phyloP scores from a whole-genome alignment of 2,888 invertebrate species.

The Drosophila hamatofila region DNA sequence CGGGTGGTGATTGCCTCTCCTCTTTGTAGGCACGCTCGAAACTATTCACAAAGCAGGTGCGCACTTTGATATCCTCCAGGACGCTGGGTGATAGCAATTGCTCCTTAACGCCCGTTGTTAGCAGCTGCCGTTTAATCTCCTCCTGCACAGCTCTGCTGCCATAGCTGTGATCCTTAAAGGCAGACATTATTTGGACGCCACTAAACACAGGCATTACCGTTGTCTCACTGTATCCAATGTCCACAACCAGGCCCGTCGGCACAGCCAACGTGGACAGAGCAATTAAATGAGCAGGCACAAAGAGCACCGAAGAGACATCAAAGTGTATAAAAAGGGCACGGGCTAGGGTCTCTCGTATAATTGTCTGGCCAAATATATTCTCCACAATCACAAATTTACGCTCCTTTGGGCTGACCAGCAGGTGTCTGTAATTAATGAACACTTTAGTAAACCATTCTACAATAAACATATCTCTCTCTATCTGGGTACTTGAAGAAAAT shows the following conservation, averaged over 20 bases:
- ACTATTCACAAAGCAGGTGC: slow-evolving; percentile 95
- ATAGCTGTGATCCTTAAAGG: slow-evolving; percentile 93
- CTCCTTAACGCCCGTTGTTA: slow-evolving; percentile 85
- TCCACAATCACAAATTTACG: slow-evolving; percentile 96
- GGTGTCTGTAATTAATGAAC: slow-evolving; percentile 87
- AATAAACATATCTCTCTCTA: not conserved
- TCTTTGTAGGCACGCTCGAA: slow-evolving; percentile 87
- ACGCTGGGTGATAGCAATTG: slow-evolving; percentile 86
- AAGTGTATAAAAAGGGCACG: slow-evolving; percentile 96
- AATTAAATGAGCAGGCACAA: slow-evolving; percentile 94
- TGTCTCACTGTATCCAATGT: slow-evolving; percentile 95
- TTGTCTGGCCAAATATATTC: slow-evolving; percentile 92
- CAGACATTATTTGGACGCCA: slow-evolving; percentile 93
- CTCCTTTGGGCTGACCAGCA: slow-evolving; percentile 96
- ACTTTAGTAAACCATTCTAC: not conserved
- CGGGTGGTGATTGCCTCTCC: slow-evolving; percentile 86
- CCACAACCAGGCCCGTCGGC: slow-evolving; percentile 93
- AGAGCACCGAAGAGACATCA: slow-evolving; percentile 93
- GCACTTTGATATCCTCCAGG: slow-evolving; percentile 92
- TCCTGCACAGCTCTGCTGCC: slow-evolving; percentile 90
- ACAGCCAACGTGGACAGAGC: slow-evolving; percentile 93
- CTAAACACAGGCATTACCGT: slow-evolving; percentile 93
- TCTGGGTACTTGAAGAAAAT: slow-evolving; percentile 93
- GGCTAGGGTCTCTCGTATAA: slow-evolving; percentile 94
- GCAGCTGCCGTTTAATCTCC: slow-evolving; percentile 87